phyloP scores from a whole-genome alignment of 2,113 vertebrate genomes.

The Cyprinodon brontotheroides region DNA sequence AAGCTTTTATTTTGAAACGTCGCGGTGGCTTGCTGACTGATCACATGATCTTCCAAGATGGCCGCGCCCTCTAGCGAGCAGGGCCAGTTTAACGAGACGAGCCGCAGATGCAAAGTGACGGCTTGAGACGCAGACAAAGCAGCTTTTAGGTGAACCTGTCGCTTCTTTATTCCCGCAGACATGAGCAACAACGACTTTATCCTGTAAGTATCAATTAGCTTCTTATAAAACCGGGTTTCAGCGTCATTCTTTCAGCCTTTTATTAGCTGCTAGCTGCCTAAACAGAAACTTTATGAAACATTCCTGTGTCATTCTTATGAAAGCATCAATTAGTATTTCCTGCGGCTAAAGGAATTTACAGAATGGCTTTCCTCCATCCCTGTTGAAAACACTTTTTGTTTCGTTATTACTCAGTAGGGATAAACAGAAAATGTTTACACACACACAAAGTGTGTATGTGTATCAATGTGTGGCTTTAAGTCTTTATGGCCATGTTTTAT shows the following conservation, averaged over 20 bases:
- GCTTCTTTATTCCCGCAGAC: slow-evolving; percentile 4
- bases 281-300: slow-evolving; percentile 7
- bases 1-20: slow-evolving; percentile 53
- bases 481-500: too few species aligned
- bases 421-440: too few species aligned
- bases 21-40: slow-evolving; percentile 1
- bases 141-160: neutral
- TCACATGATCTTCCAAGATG: slow-evolving; percentile 75
- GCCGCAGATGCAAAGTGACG: slow-evolving; percentile 13
- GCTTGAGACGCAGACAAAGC: neutral
- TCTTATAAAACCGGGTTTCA: too few species aligned
- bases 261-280: neutral
- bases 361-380: too few species aligned
- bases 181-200: slow-evolving; percentile 76
- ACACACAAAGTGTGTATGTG: too few species aligned
- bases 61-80: slow-evolving; percentile 52
- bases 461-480: too few species aligned
- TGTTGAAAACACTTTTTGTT: too few species aligned
- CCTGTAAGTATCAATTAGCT: slow-evolving; percentile 65
- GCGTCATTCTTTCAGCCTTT: neutral
- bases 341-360: too few species aligned
- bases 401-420: too few species aligned
- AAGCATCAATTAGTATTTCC: neutral
- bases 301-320: slow-evolving; percentile 21
- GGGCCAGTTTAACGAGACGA: slow-evolving; percentile 20